These are phyloP conservation scores for Scomber colias DNA, from an alignment of 2,113 vertebrate species.

Conservation along the genomic window DNA sequence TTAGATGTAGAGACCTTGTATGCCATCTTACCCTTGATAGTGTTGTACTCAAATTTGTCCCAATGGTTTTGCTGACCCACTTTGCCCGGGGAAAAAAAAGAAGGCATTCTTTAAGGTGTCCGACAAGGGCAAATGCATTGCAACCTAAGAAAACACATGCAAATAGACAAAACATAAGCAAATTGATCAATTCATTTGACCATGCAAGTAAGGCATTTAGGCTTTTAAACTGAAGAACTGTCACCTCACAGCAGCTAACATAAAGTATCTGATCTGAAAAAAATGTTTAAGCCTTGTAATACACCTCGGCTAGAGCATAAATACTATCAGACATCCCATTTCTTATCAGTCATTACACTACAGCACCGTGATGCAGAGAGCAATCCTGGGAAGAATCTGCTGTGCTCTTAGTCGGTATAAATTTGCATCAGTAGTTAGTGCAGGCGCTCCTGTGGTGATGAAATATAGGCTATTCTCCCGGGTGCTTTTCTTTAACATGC, in stretches of 20 bases:
- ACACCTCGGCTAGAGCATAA: conserved; percentile 37
- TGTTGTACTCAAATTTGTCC: too few species aligned
- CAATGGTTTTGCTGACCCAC: too few species aligned
- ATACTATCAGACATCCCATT: conserved; percentile 19
- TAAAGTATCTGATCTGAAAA: conserved; percentile 9
- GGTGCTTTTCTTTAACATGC: conserved; percentile 69
- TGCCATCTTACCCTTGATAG: too few species aligned
- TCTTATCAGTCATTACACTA: conserved; percentile 26
- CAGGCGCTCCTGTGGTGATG: conserved; percentile 63
- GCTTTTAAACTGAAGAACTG: conserved; percentile 15
- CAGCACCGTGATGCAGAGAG: conserved; percentile 27
- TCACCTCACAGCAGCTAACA: conserved; percentile 12
- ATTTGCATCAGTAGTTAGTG: conserved; percentile 72
- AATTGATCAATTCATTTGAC: neutral
- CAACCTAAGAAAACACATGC: neutral
- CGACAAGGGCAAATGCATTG: too few species aligned
- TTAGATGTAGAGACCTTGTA: too few species aligned
- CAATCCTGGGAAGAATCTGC: conserved; percentile 39
- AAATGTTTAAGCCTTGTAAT: conserved; percentile 13
- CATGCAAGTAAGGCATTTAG: neutral
- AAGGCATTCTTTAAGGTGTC: too few species aligned
- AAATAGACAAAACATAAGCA: conserved; percentile 1
- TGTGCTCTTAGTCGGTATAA: conserved; percentile 47
- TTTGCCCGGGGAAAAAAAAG: too few species aligned
- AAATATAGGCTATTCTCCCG: conserved; percentile 65